Conservation (phyloP, 2,888 invertebrate species). For the Tipula vernalis region DNA sequence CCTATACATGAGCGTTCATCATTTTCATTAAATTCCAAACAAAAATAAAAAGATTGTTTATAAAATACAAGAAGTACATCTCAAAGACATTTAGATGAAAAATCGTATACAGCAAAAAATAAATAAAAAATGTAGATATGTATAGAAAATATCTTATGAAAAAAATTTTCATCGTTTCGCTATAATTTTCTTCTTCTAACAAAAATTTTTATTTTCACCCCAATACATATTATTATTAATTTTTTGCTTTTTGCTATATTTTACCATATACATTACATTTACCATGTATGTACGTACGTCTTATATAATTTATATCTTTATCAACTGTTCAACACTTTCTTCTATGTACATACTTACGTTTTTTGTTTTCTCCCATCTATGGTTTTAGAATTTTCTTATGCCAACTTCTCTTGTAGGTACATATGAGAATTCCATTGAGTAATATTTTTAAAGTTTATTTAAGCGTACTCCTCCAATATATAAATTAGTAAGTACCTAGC, state of each 20-base stretch:
- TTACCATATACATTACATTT: not conserved
- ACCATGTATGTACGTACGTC: not conserved
- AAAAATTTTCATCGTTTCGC: not conserved
- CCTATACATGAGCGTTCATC: not conserved
- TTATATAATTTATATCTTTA: not conserved
- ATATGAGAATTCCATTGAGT: too few relatives aligned
- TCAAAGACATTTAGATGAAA: not conserved
- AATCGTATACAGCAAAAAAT: not conserved
- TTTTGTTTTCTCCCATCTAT: not conserved
- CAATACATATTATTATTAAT: not conserved
- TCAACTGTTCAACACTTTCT: not conserved
- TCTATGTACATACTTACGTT: not conserved
- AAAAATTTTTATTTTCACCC: not conserved
- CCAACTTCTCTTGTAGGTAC: not conserved
- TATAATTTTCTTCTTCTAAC: not conserved
- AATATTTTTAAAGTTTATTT: too few relatives aligned
- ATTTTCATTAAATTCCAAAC: constrained; percentile 4
- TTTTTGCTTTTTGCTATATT: not conserved
- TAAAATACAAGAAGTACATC: constrained; percentile 4
- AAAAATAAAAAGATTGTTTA: not conserved
- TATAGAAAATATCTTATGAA: not conserved
- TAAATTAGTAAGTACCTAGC: too few relatives aligned
- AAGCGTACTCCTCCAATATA: too few relatives aligned
- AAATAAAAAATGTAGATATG: not conserved
- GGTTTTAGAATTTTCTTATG: not conserved